phyloP scores from a whole-genome alignment of 2,113 vertebrate species.

The Xyliphius kryptos region DNA sequence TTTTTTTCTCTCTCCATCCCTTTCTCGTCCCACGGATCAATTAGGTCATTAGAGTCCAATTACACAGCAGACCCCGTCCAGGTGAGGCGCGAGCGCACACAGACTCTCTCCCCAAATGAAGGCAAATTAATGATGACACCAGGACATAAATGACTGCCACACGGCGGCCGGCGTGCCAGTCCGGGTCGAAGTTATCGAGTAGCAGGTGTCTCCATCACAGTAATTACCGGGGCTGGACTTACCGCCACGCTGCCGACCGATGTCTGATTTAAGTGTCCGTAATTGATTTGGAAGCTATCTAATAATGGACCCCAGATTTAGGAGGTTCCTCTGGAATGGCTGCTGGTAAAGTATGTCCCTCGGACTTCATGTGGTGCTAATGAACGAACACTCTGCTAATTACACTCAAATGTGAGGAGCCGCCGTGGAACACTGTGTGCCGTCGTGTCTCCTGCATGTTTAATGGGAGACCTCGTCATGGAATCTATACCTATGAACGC shows the following conservation, averaged over 20 bases:
- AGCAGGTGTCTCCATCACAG: constrained; percentile 72
- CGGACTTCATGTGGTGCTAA: constrained; percentile 28
- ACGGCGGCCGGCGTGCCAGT: constrained; percentile 64
- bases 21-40: background rate
- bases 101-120: constrained; percentile 59
- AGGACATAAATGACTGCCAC: constrained; percentile 72
- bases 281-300: constrained; percentile 72
- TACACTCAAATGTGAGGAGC: constrained; percentile 36
- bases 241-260: constrained; percentile 47
- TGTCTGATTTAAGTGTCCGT: constrained; percentile 67
- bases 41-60: constrained; percentile 1
- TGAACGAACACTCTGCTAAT: constrained; percentile 51
- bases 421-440: no score
- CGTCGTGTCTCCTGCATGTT: no score
- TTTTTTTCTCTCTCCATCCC: constrained; percentile 17
- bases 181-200: constrained; percentile 72
- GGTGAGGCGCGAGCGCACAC: constrained; percentile 60
- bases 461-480: no score
- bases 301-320: constrained; percentile 66
- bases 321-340: constrained; percentile 15
- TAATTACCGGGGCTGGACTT: constrained; percentile 65
- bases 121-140: constrained; percentile 76
- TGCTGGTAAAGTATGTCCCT: constrained; percentile 17
- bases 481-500: no score
- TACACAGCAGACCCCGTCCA: constrained; percentile 50